Conservation (phyloP, 2,113 vertebrate genomes). For the Rhagologus leucostigma region DNA sequence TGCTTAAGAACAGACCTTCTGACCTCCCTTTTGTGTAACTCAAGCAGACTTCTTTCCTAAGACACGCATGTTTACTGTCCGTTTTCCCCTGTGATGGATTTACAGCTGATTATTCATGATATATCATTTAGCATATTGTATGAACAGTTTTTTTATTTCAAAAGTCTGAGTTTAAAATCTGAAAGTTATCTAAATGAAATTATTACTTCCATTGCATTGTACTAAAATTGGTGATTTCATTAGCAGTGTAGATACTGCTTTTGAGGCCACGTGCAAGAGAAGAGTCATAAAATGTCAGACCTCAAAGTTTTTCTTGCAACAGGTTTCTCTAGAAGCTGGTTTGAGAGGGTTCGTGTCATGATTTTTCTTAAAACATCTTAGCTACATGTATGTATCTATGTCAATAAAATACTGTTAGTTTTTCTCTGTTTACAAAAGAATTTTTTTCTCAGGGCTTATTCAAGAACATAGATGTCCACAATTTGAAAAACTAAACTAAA, state of each 20-base stretch:
- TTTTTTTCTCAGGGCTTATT: not conserved
- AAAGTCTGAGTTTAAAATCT: not conserved
- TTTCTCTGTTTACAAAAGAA: not conserved
- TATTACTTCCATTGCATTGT: not conserved
- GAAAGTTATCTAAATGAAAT: not conserved
- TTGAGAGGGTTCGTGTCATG: not conserved
- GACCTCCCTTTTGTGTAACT: constrained; percentile 41
- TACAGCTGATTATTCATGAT: not conserved
- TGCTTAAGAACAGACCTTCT: constrained; percentile 48
- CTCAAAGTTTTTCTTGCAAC: not conserved
- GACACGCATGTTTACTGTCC: not conserved
- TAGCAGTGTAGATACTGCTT: not conserved
- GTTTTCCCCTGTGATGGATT: constrained; percentile 6
- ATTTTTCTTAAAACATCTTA: not conserved
- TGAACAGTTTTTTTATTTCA: not conserved
- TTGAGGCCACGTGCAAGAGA: not conserved
- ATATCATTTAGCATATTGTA: not conserved
- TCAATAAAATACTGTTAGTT: not conserved
- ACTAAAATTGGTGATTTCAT: not conserved
- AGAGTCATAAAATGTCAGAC: not conserved
- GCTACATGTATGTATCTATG: rapidly evolving
- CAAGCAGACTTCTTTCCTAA: not conserved
- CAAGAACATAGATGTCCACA: not conserved
- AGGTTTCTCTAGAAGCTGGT: not conserved
- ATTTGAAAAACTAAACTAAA: not conserved